These are phyloP conservation scores for Onychostoma macrolepis DNA, from an alignment of 2,113 vertebrate genomes.

Conservation along the genomic window DNA sequence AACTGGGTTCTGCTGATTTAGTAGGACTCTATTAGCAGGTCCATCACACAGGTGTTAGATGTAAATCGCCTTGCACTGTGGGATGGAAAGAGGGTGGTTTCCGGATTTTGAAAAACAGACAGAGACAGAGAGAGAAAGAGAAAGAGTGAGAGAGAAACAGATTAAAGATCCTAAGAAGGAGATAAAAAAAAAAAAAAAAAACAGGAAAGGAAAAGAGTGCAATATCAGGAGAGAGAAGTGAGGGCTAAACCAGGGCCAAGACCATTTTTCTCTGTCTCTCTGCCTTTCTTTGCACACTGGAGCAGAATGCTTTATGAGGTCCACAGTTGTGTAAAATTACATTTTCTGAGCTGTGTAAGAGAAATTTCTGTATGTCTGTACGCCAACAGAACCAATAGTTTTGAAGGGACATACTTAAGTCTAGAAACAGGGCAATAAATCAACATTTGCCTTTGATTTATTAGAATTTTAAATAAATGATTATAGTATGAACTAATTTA, in stretches of 20 bases:
- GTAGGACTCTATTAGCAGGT: slow-evolving; percentile 10
- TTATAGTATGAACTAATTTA: slow-evolving; percentile 1
- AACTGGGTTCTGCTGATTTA: slow-evolving; percentile 41
- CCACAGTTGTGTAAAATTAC: slow-evolving; percentile 44
- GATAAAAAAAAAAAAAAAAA: background rate
- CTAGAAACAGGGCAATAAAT: background rate
- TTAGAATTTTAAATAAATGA: background rate
- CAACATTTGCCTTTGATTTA: background rate
- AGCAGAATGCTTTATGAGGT: slow-evolving; percentile 43
- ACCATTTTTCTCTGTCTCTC: slow-evolving; percentile 28
- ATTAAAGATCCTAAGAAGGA: background rate
- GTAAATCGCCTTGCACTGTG: slow-evolving; percentile 26
- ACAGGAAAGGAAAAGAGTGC: background rate
- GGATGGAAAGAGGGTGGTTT: background rate
- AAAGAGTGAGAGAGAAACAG: background rate
- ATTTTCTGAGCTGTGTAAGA: slow-evolving; percentile 28
- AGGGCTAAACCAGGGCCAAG: background rate
- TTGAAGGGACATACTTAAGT: background rate
- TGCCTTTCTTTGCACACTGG: background rate
- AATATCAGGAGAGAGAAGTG: slow-evolving; percentile 21
- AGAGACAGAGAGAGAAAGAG: background rate
- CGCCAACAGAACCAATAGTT: background rate
- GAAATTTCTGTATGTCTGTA: background rate
- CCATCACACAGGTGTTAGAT: slow-evolving; percentile 37
- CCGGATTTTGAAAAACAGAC: background rate